Conservation (phyloP, 2,888 invertebrate genomes). For the Rhingia campestris region DNA sequence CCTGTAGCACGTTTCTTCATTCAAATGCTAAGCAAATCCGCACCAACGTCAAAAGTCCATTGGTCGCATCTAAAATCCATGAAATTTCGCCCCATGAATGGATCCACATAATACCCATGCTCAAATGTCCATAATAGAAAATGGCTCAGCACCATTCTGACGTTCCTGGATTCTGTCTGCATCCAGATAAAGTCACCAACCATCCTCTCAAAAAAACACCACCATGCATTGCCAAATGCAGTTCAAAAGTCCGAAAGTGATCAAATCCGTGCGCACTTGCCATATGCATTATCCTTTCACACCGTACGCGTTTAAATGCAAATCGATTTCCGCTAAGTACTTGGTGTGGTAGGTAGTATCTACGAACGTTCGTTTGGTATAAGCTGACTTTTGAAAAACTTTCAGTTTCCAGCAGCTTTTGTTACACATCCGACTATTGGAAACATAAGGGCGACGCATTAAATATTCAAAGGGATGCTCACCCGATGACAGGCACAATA, state of each 20-base stretch:
- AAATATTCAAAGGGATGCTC: conserved; percentile 63
- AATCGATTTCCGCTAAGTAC: conserved; percentile 50
- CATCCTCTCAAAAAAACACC: background rate
- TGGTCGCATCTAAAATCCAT: no score
- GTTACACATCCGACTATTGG: conserved; percentile 6
- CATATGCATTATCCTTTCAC: conserved; percentile 63
- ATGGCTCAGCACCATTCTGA: background rate
- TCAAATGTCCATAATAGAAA: conserved; percentile 2
- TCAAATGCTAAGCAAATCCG: no score
- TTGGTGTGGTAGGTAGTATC: background rate
- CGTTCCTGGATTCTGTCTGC: conserved; percentile 1
- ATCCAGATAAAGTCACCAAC: conserved; percentile 14
- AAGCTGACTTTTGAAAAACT: conserved; percentile 43
- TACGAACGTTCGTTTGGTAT: conserved; percentile 11
- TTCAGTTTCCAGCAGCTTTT: conserved; percentile 39
- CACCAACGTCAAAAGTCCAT: no score
- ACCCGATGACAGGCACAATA: conserved; percentile 60
- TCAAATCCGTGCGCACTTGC: conserved; percentile 51
- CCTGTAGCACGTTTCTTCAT: no score
- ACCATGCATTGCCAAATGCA: conserved; percentile 14
- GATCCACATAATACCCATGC: background rate
- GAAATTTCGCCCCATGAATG: no score
- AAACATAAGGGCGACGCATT: conserved; percentile 30
- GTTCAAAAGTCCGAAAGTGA: conserved; percentile 59
- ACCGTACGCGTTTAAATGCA: conserved; percentile 61